These are phyloP conservation scores for Linnaemya vulpina DNA, from an alignment of 2,888 invertebrate genomes.

Conservation along the genomic window DNA sequence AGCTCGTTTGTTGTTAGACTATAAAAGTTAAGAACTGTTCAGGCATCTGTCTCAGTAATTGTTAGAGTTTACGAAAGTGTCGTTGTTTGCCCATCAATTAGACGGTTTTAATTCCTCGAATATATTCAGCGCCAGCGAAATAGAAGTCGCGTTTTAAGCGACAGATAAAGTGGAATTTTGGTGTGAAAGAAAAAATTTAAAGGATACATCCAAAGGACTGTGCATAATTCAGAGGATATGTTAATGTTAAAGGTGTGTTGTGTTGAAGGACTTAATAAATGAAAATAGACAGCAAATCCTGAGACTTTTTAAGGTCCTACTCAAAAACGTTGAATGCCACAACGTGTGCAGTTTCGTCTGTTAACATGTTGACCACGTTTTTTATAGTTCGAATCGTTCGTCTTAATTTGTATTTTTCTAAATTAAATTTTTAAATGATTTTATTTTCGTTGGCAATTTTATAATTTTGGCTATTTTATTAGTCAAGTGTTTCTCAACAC, in stretches of 20 bases:
- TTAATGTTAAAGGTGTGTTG: constrained; percentile 79
- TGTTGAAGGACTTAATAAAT: constrained; percentile 18
- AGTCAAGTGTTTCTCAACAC: too few relatives aligned
- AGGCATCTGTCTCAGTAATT: constrained; percentile 70
- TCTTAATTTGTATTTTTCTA: too few relatives aligned
- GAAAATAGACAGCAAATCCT: not conserved
- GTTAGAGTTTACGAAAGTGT: constrained; percentile 65
- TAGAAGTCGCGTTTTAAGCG: constrained; percentile 66
- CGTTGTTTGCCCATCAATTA: constrained; percentile 47
- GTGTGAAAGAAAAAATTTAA: constrained; percentile 6
- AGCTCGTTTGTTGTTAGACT: constrained; percentile 63
- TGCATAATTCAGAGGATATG: constrained; percentile 63
- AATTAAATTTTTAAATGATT: too few relatives aligned
- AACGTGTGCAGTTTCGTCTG: too few relatives aligned
- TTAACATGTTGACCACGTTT: too few relatives aligned
- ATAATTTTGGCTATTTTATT: too few relatives aligned
- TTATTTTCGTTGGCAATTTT: too few relatives aligned
- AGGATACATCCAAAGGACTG: constrained; percentile 23
- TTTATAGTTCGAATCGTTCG: too few relatives aligned
- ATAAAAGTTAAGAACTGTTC: constrained; percentile 75
- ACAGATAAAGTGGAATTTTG: constrained; percentile 47
- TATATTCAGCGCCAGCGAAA: not conserved
- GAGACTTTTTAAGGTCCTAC: not conserved
- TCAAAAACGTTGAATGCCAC: too few relatives aligned
- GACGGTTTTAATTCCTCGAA: not conserved